Evolutionary conservation across 2,113 vertebrate species (phyloP).

Genomic region (Pseudopipra pipra): DNA sequence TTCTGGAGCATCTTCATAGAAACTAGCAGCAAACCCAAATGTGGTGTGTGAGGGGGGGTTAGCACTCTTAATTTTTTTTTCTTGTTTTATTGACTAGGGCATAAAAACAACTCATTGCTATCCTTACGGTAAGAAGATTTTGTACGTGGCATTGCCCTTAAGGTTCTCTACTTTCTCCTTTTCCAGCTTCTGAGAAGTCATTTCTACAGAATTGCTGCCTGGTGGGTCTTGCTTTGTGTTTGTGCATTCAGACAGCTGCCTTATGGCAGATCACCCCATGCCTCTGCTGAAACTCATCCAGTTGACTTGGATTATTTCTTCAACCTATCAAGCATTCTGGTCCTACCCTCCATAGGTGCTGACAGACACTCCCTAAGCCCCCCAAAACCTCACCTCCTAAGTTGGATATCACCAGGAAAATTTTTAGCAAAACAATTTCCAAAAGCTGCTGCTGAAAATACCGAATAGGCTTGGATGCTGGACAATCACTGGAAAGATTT

Average conservation of each 20-base stretch:
- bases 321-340: neutral
- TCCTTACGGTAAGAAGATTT: neutral
- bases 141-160: neutral
- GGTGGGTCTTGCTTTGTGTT: neutral
- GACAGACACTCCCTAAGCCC: neutral
- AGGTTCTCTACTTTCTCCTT: neutral
- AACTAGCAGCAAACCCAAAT: neutral
- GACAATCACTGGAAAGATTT: neutral
- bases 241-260: neutral
- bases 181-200: neutral
- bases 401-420: neutral
- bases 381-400: neutral
- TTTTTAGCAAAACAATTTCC: neutral
- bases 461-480: neutral
- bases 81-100: neutral
- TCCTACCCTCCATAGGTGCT: neutral
- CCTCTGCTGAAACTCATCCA: neutral
- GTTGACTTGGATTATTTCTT: neutral
- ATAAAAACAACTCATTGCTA: neutral
- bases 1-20: neutral
- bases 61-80: accelerated
- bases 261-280: neutral
- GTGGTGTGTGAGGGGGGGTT: neutral
- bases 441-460: neutral
- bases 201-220: neutral